A percentile compares a stretch with the other conserved stretches of the same genome.
phyloP scores from a whole-genome alignment of 2,888 invertebrate genomes.

The Plebejus melissa region DNA sequence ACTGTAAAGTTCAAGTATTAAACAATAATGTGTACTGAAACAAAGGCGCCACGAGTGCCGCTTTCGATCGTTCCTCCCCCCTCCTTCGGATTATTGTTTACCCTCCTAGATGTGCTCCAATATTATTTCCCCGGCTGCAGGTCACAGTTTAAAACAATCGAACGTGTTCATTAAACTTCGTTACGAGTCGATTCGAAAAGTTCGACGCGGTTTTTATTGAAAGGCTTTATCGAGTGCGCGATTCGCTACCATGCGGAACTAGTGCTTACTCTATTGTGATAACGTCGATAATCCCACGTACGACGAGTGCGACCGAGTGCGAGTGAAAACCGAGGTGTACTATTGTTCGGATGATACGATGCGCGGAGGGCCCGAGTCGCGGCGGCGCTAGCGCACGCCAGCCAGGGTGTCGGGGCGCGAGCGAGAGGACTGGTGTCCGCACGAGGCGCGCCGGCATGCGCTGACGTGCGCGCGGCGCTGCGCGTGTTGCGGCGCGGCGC shows the following conservation, averaged over 20 bases:
- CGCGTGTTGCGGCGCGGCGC: constrained; percentile 77
- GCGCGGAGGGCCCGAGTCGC: constrained; percentile 59
- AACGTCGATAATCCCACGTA: constrained; percentile 4
- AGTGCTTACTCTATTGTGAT: constrained; percentile 33
- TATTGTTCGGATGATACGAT: constrained; percentile 63
- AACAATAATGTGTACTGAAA: background rate
- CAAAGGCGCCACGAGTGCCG: background rate
- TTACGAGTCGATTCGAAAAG: constrained; percentile 32
- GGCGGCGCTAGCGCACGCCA: constrained; percentile 61
- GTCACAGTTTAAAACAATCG: constrained; percentile 18
- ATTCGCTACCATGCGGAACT: constrained; percentile 36
- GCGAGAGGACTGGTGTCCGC: constrained; percentile 76
- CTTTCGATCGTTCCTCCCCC: background rate
- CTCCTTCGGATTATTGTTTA: constrained; percentile 17
- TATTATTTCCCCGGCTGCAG: constrained; percentile 20
- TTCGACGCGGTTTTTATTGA: constrained; percentile 33
- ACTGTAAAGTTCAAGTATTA: background rate
- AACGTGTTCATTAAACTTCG: constrained; percentile 13
- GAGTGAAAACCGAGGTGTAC: constrained; percentile 34
- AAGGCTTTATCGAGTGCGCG: constrained; percentile 16
- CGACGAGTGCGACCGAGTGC: constrained; percentile 36
- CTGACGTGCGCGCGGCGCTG: constrained; percentile 76
- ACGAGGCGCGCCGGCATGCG: constrained; percentile 76
- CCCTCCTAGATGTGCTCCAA: constrained; percentile 22
- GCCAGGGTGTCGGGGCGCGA: constrained; percentile 77